Evolutionary conservation across 2,113 vertebrate genomes (phyloP), one percentile per base, ranked within the genome.

Genomic region (Sinocyclocheilus grahami): DNA sequence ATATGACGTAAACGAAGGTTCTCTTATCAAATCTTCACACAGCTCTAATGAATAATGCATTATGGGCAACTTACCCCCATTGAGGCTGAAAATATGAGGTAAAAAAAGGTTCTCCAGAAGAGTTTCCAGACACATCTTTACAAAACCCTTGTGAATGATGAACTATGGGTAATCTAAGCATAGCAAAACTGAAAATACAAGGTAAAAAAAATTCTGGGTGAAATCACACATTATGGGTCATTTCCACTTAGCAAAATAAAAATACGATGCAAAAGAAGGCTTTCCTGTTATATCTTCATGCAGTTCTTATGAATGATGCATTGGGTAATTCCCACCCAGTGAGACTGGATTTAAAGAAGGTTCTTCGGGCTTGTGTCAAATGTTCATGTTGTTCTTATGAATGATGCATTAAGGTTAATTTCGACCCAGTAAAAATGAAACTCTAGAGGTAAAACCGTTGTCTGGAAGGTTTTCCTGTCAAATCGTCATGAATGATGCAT

Each of bases 401-500:
- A 24, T 42, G 18, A 60, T 60, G 58, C 58, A 16, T 77, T 27
- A 33, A 3, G n/a, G 22, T 6, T 51, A 1, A 77, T 24, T 76
- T 51, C 0, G 0, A 27, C 42, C 65, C 12, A 67, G 65, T 69
- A 71, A 48, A 77, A 77, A 27, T 77, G 1, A 53, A 27, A 51
- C 13, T 30, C 24, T 9, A 51, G 12, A 30, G 14, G 6, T 10
- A 53, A 53, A 77, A 3, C 22, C 9, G 22, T 18, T 16, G 12
- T 33, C 30, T 3, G 24, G 22, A 67, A 33, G n/a, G 63, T 30
- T 13, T 33, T 33, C 30, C 30, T 33, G 30, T 33, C 30, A 37
- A 58, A 55, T 20, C 0, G 3, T 20, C 81, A 42, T 53, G 87
- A 77, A 90, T 87, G 62, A 74, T 71, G 42, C 39, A 77, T 60